Evolutionary conservation across 2,797 vertebrate genomes (phyloP).

Genomic region (Propithecus perrieri): DNA sequence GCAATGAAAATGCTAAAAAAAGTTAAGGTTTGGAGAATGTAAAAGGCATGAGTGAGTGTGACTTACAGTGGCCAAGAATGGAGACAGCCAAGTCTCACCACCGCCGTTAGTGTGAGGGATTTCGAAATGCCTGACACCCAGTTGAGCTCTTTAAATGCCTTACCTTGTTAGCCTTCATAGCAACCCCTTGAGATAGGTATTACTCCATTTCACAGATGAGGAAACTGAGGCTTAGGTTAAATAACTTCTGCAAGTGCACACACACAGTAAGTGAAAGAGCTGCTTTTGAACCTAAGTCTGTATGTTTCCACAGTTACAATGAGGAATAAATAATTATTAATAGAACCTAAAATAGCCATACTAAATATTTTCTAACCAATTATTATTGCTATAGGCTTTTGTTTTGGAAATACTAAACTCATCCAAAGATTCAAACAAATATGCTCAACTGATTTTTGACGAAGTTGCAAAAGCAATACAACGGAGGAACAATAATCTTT

Average conservation of each 20-base stretch:
- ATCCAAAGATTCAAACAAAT: background rate
- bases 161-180: background rate
- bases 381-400: background rate
- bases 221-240: slow-evolving; percentile 9
- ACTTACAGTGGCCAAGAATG: background rate
- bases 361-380: background rate
- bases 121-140: background rate
- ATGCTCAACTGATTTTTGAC: background rate
- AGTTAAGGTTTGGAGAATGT: background rate
- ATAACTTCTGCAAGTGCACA: background rate
- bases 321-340: background rate
- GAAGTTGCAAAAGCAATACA: background rate
- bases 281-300: background rate
- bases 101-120: background rate
- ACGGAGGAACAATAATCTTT: background rate
- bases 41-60: background rate
- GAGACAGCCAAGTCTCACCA: background rate
- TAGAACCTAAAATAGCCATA: background rate
- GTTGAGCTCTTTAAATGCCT: background rate
- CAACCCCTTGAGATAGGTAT: background rate
- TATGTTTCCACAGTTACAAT: background rate
- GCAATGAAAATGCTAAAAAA: background rate
- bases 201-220: background rate
- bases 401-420: background rate
- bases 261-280: background rate